A percentile compares a stretch with the other conserved stretches of the same genome.
Conservation (phyloP, 1,140 invertebrate species). For the Phocides pigmalion region DNA sequence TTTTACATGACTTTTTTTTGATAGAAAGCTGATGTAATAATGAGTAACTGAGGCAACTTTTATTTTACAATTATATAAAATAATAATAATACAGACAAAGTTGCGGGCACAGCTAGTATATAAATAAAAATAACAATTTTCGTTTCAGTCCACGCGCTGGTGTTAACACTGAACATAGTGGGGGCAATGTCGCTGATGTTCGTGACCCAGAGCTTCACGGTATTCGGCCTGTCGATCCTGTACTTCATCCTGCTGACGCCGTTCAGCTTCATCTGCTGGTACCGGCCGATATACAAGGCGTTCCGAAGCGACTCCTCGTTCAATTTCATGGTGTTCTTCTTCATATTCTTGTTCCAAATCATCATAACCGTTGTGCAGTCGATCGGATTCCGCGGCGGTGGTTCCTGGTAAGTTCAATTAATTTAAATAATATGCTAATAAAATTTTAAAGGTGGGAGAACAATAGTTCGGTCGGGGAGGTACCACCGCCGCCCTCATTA, state of each 20-base stretch:
- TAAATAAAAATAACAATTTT: no score
- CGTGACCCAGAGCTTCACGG: conserved; percentile 86
- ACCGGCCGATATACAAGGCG: conserved; percentile 88
- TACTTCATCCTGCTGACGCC: conserved; percentile 97
- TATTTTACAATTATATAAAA: no score
- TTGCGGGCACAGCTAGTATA: no score
- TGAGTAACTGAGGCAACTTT: no score
- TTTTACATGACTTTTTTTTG: no score
- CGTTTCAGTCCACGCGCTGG: conserved; percentile 93
- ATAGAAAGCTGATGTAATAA: no score
- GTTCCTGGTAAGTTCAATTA: conserved; percentile 90
- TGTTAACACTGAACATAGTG: conserved; percentile 94
- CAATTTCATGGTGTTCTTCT: conserved; percentile 99
- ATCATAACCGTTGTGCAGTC: conserved; percentile 94
- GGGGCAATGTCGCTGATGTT: conserved; percentile 91
- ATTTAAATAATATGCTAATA: no score
- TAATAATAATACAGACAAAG: no score
- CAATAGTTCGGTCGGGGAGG: no score
- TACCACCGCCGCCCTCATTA: no score
- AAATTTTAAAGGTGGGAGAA: no score
- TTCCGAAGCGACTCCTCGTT: conserved; percentile 98
- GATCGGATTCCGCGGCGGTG: conserved; percentile 91
- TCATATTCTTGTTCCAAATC: conserved; percentile 99
- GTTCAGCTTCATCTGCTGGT: conserved; percentile 99
- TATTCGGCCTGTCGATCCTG: conserved; percentile 95